Evolutionary conservation across 2,113 vertebrate species (phyloP), one percentile per base, ranked within the genome.

Genomic region (Poeciliopsis retropinna): DNA sequence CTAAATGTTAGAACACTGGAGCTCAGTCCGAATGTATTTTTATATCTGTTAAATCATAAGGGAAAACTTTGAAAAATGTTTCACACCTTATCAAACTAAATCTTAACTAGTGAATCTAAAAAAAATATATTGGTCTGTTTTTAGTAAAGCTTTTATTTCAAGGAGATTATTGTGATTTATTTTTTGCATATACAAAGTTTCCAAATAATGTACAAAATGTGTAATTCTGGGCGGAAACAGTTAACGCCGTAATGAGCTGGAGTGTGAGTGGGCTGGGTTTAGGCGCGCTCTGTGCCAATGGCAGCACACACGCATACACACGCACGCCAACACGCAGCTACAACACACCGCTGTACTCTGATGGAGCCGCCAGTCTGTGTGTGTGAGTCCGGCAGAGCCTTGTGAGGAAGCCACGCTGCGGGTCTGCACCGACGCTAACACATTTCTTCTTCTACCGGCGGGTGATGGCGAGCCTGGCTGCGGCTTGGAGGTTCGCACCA

Each of bases 261-360:
- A 85, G 92, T 85, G 91, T 80, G 80, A 85, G 90, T 89, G 93
- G 93, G 94, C 71, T 92, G 94, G 92, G 79, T 94, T 84, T 94
- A 91, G 80, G 81, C 87, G 87, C 86, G 85, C 80, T 78, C 82
- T 77, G 90, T 89, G 85, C 80, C 85, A 79, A 75, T 34, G 71
- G 85, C 85, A 37, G 76, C 84, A 63, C 71, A 60, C 73, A 54
- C 67, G 31, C 73, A 64, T 76, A 60, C 74, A 70, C 85, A 60
- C 72, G 4, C 60, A 66, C 31, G 15, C 70, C 44, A 37, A 60
- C 71, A 72, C 84, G 57, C 72, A 88, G 91, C 87, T 89, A 27
- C 39, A 66, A 39, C 51, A 57, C 51, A n/a, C 25, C 51, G 51
- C 51, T 57, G 90, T 91, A 91, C 83, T 78, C 70, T 82, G 90